Evolutionary conservation across 2,888 invertebrate species (phyloP).

Genomic region (Ichneumon xanthorius): DNA sequence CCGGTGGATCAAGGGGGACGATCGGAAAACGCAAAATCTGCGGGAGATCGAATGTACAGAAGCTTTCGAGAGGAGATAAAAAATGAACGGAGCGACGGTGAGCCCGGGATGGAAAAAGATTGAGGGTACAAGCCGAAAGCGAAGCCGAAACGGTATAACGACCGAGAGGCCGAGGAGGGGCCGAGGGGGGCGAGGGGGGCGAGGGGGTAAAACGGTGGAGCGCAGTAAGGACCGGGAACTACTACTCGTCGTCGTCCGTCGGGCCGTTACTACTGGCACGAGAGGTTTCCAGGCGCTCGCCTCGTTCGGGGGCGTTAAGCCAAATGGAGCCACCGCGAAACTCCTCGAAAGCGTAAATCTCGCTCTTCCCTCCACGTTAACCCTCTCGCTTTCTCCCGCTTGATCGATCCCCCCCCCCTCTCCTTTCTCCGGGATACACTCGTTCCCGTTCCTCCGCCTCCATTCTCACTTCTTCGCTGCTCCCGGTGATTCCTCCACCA

Average conservation of each 20-base stretch:
- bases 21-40: conserved; percentile 36
- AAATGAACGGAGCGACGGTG: conserved; percentile 16
- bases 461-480: conserved; percentile 39
- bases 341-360: conserved; percentile 55
- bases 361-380: conserved; percentile 2
- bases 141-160: conserved; percentile 34
- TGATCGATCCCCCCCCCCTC: background rate
- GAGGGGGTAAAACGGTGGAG: conserved; percentile 1
- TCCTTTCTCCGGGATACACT: conserved; percentile 26
- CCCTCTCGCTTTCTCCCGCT: conserved; percentile 2
- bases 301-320: conserved; percentile 53
- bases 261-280: conserved; percentile 42
- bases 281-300: conserved; percentile 47
- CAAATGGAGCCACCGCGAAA: conserved; percentile 58
- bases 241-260: conserved; percentile 37
- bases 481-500: conserved; percentile 38
- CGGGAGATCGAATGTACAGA: conserved; percentile 19
- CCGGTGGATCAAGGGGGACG: background rate
- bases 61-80: conserved; percentile 16
- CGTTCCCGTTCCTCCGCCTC: conserved; percentile 18
- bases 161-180: background rate
- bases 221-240: conserved; percentile 39
- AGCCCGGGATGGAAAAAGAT: background rate
- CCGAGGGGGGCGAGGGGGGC: background rate
- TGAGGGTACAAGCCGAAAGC: conserved; percentile 40